Evolutionary conservation across 2,113 vertebrate genomes (phyloP).

Genomic region (Synodontis membranacea): DNA sequence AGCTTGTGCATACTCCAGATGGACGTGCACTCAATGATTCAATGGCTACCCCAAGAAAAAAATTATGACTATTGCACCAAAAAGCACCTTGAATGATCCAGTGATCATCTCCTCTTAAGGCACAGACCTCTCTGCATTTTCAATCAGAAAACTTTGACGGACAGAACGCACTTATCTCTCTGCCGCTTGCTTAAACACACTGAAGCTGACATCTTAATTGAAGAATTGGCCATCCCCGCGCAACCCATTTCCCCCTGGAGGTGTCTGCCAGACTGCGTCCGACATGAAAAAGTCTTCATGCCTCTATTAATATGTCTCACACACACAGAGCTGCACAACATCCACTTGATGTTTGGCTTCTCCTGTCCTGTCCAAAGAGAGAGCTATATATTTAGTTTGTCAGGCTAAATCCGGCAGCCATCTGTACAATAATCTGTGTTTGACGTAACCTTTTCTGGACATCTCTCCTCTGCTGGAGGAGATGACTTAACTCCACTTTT

Average conservation of each 20-base stretch:
- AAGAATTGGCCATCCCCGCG: constrained; percentile 51
- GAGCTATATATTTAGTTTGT: constrained; percentile 33
- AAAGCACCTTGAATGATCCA: background rate
- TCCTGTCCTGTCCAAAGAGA: constrained; percentile 1
- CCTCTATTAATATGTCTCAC: constrained; percentile 30
- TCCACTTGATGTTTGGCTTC: constrained; percentile 35
- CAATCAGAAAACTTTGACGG: constrained; percentile 37
- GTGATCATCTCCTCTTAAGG: constrained; percentile 12
- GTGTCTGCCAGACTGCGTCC: constrained; percentile 43
- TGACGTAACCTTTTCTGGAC: constrained; percentile 45
- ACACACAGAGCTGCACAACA: constrained; percentile 21
- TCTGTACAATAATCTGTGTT: constrained; percentile 41
- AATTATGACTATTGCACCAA: constrained; percentile 42
- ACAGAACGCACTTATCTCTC: constrained; percentile 11
- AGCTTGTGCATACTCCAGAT: constrained; percentile 54
- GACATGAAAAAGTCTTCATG: constrained; percentile 17
- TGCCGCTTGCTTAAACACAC: constrained; percentile 38
- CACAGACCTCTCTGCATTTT: constrained; percentile 4
- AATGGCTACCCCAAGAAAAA: constrained; percentile 47
- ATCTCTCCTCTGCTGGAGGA: constrained; percentile 19
- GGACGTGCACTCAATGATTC: constrained; percentile 42
- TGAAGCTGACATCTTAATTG: constrained; percentile 32
- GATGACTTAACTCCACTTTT: constrained; percentile 22
- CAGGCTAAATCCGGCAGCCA: constrained; percentile 39
- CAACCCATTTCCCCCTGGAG: constrained; percentile 57